Base-by-base conservation (phyloP, 2,888 invertebrate species). In the Neoitamus cyanurus region DNA sequence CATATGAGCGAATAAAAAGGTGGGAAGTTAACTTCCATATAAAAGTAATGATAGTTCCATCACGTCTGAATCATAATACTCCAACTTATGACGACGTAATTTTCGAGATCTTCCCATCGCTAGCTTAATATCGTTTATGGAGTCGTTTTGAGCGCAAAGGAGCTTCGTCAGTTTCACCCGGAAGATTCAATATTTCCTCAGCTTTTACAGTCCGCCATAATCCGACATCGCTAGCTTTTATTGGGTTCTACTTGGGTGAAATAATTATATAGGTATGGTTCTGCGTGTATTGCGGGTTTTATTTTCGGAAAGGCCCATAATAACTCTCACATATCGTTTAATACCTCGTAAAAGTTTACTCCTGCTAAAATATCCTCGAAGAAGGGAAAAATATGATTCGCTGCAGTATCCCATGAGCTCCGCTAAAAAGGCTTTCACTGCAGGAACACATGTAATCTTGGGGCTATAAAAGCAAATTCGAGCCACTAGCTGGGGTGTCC, bases 261-360 rank as follows among this genome's bases (percentile, higher is more conserved):
- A 75, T 75, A 75, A 75, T 75, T 75, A 75, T 75, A 75, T 75
- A 73, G 30, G 31, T 25, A 36, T 73, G 58, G 58, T 6, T 58
- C 58, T 58, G 7, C 58, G 15, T 75, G 9, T 42, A 75, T 42
- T 42, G 30, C 36, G 1, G 28, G 42, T 75, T 75, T 75, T 75
- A 75, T 75, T 75, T 75, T 42, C 75, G 46, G 13, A 73, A 75
- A 75, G 20, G 25, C 42, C 75, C 20, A 75, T 42, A 42, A 75
- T 42, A 75, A 75, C 42, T 75, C 75, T 75, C 75, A 75, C 75
- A 75, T 75, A 75, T 75, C 75, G 25, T 75, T 75, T 75, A 75
- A 75, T 37, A 75, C 75, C 75, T 75, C 75, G 36, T 75, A 75
- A 75, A 75, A 75, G 75, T 75, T 75, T 75, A 75, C 75, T 42